Conservation (phyloP, 2,888 invertebrate species). For the Panzeria rudis region DNA sequence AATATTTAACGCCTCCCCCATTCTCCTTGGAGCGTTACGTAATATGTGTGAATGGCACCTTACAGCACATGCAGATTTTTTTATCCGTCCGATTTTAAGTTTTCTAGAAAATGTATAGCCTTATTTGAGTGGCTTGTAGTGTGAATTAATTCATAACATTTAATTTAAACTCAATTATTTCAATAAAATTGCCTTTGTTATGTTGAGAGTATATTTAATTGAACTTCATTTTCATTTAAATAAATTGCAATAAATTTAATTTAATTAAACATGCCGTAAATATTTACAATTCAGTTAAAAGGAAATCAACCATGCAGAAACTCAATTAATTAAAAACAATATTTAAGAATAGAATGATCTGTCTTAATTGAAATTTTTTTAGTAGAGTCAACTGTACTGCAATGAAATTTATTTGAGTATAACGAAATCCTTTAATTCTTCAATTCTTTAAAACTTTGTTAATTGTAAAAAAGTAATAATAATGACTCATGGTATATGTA, state of each 20-base stretch:
- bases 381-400: neutral
- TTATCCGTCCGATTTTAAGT: neutral
- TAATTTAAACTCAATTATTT: conserved; percentile 20
- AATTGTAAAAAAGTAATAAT: too few species aligned
- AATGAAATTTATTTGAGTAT: neutral
- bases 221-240: conserved; percentile 47
- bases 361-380: neutral
- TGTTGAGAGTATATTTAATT: conserved; percentile 45
- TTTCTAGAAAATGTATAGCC: neutral
- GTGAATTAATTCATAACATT: neutral
- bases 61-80: too few species aligned
- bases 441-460: too few species aligned
- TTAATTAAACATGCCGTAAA: conserved; percentile 33
- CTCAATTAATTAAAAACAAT: conserved; percentile 15
- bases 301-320: conserved; percentile 13
- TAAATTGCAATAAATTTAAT: conserved; percentile 45
- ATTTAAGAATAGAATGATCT: neutral
- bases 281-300: conserved; percentile 19
- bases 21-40: too few species aligned
- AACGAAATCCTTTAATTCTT: too few species aligned
- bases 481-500: too few species aligned
- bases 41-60: too few species aligned
- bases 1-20: too few species aligned
- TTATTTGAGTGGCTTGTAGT: neutral
- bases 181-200: conserved; percentile 45